Conservation (phyloP, 1,140 invertebrate genomes). For the Caerostris darwini region DNA sequence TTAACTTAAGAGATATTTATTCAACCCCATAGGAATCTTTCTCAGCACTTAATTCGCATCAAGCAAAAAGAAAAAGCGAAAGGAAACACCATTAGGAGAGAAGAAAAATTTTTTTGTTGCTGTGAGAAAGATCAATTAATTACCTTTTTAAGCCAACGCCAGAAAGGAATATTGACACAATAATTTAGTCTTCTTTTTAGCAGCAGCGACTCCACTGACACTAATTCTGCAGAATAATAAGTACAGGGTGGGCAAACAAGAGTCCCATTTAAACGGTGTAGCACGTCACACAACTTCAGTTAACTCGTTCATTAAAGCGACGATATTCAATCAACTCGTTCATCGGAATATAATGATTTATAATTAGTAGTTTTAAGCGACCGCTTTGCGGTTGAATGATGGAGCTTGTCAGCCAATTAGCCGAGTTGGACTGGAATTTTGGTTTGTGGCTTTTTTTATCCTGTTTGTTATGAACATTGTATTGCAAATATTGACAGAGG, state of each 20-base stretch:
- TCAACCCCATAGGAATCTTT: not conserved
- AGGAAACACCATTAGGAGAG: not conserved
- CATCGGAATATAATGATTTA: constrained; percentile 69
- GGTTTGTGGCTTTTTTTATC: not conserved
- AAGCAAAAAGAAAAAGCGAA: not conserved
- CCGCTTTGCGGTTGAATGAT: not conserved
- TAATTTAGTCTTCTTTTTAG: constrained; percentile 49
- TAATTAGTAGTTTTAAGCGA: constrained; percentile 58
- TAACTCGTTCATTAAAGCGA: constrained; percentile 59
- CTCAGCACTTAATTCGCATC: not conserved
- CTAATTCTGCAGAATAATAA: constrained; percentile 51
- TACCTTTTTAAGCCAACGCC: constrained; percentile 39
- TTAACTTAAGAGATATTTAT: not conserved
- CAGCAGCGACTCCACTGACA: constrained; percentile 67
- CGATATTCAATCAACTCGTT: constrained; percentile 72
- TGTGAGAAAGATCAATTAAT: constrained; percentile 42
- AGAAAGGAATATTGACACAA: constrained; percentile 72
- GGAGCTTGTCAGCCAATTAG: constrained; percentile 5
- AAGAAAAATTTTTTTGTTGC: not conserved
- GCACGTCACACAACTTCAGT: constrained; percentile 67
- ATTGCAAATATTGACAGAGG: too few species aligned
- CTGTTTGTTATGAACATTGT: too few species aligned
- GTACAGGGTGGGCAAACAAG: constrained; percentile 64
- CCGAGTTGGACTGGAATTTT: not conserved
- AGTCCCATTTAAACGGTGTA: constrained; percentile 50